Conservation (phyloP, 2,113 vertebrate genomes). For the Zosterops lateralis region DNA sequence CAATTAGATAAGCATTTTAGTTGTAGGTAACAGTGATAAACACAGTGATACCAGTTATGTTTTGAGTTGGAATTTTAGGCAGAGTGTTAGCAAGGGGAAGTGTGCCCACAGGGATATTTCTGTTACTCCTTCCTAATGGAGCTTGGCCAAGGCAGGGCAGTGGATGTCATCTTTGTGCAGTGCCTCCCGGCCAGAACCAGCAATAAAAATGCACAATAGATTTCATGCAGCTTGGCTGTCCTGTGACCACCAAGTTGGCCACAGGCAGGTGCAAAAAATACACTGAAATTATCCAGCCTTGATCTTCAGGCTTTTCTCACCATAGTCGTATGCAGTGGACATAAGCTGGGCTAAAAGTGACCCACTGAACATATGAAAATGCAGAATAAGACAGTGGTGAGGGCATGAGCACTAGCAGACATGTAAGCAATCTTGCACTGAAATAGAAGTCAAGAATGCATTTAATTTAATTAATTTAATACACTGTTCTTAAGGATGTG, state of each 20-base stretch:
- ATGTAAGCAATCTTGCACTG: neutral
- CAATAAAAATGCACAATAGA: neutral
- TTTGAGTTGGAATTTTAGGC: neutral
- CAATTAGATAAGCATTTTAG: neutral
- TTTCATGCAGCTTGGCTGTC: neutral
- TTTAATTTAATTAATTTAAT: neutral
- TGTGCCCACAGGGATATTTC: neutral
- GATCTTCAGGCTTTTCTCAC: neutral
- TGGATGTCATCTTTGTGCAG: neutral
- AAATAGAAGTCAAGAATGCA: neutral
- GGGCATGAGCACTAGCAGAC: neutral
- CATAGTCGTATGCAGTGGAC: neutral
- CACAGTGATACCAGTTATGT: neutral
- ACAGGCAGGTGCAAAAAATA: neutral
- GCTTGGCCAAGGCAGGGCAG: neutral
- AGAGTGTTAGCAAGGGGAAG: neutral
- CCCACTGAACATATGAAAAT: neutral
- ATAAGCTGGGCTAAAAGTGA: neutral
- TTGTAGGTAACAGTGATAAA: neutral
- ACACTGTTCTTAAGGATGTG: rapidly evolving
- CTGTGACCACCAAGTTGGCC: neutral
- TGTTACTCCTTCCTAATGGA: conserved; percentile 4
- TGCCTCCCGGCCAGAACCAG: neutral
- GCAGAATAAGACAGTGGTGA: neutral
- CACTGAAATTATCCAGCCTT: neutral